Evolutionary conservation across 2,888 invertebrate species (phyloP), one percentile per base, ranked within the genome.

Genomic region (Cheilosia variabilis): DNA sequence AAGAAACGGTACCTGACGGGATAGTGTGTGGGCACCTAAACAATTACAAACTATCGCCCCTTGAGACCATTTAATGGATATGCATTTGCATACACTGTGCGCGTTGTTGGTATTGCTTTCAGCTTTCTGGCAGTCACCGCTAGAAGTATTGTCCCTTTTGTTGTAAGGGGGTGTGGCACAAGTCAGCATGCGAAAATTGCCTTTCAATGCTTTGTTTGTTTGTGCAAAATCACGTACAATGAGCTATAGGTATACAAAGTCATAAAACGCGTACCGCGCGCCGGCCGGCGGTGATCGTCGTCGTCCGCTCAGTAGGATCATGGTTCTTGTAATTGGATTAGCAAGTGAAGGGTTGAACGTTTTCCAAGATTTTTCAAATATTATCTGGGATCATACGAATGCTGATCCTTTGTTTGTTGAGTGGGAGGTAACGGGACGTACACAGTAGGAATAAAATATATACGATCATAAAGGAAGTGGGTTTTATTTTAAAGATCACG

Each of bases 271-370:
- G 69, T 69, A 45, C 79, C 84, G 80, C 19, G 75, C 15, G 63
- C 34, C n/a, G 17, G 13, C 45, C 41, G 41, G 27, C 31, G 19
- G 63, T 45, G 43, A 47, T 50, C 41, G 22, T 65, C 63, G 41
- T 65, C 63, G 41, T 34, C 13, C 19, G 47, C 53, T 71, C 62
- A 63, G 69, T 73, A 68, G 69, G 57, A 55, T 60, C 31, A 53
- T 22, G 47, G 66, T 63, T 19, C 52, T 57, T 50, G 58, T 79
- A 84, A 80, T 80, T 79, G 84, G 75, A 80, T 84, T 84, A 80
- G 75, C 65, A 75, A 84, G 75, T 75, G 75, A 84, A 84, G 84
- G 84, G 84, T 84, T 84, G 84, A 71, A 58, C 80, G 84, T 80
- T 84, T 81, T 84, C 84, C 55, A 75, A 24, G 84, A 80, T 60